Conservation (phyloP, 2,113 vertebrate genomes). For the Stegostoma tigrinum region DNA sequence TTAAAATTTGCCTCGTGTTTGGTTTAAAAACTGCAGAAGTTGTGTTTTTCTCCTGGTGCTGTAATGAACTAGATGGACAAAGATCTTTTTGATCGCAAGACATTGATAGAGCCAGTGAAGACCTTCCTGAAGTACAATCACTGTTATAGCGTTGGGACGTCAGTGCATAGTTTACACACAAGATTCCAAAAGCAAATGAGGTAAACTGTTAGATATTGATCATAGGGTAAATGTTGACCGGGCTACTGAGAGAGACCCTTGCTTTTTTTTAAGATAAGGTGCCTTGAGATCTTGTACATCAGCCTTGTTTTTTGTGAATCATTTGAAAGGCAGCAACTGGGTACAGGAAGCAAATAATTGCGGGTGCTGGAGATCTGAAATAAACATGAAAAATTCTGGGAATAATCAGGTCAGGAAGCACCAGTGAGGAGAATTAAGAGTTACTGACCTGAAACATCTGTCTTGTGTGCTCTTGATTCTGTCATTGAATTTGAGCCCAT, state of each 20-base stretch:
- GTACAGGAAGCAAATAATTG: no score
- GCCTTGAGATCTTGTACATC: neutral
- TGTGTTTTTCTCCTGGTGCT: neutral
- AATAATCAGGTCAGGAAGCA: no score
- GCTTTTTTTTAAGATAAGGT: neutral
- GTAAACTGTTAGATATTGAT: neutral
- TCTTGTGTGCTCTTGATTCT: neutral
- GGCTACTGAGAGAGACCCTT: neutral
- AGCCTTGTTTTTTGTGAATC: neutral
- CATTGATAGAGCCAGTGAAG: neutral
- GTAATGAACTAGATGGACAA: neutral
- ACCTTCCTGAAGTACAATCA: neutral
- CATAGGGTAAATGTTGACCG: neutral
- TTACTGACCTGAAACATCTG: no score
- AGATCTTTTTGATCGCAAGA: neutral
- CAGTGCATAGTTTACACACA: neutral
- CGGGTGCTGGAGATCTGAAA: no score
- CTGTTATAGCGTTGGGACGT: neutral
- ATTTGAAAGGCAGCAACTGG: neutral
- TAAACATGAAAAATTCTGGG: no score
- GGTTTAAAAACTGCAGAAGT: neutral
- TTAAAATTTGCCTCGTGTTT: neutral
- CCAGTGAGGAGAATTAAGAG: no score
- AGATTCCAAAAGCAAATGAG: neutral
- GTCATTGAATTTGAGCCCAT: neutral